Percentiles rank a stretch among this genome's conserved stretches.
Evolutionary conservation across 2,888 invertebrate species (phyloP).

Genomic region (Campoletis raptor): DNA sequence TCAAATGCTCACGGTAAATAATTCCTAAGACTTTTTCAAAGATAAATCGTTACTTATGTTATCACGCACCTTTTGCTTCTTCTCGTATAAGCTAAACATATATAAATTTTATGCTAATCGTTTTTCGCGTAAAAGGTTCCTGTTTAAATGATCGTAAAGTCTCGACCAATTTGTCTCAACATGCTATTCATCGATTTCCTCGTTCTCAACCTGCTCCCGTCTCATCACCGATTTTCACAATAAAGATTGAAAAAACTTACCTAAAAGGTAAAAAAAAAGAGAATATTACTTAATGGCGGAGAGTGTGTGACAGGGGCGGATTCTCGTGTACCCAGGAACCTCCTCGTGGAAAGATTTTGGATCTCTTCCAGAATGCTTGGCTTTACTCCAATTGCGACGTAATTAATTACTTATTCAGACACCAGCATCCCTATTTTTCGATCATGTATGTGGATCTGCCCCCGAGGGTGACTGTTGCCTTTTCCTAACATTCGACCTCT

Average conservation of each 20-base stretch:
- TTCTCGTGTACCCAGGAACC: constrained; percentile 39
- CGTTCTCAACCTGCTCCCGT: constrained; percentile 30
- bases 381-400: constrained; percentile 71
- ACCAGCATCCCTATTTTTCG: constrained; percentile 46
- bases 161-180: constrained; percentile 57
- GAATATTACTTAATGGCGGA: constrained; percentile 67
- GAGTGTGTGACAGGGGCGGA: constrained; percentile 54
- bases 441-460: background rate
- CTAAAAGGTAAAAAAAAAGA: constrained; percentile 1
- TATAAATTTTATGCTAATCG: constrained; percentile 59
- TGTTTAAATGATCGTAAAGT: constrained; percentile 60
- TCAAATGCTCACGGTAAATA: background rate
- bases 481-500: constrained; percentile 19
- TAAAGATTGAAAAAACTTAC: background rate
- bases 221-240: constrained; percentile 53
- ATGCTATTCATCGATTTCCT: constrained; percentile 40
- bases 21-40: background rate
- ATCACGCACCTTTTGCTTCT: constrained; percentile 24
- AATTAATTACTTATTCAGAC: constrained; percentile 73
- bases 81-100: background rate
- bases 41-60: constrained; percentile 23
- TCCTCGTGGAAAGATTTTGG: constrained; percentile 69
- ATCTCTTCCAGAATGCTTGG: constrained; percentile 73
- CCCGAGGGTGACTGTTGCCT: constrained; percentile 51
- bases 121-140: constrained; percentile 15